Evolutionary conservation across 2,797 vertebrate species (phyloP).

Genomic region (Pseudochirops cupreus): DNA sequence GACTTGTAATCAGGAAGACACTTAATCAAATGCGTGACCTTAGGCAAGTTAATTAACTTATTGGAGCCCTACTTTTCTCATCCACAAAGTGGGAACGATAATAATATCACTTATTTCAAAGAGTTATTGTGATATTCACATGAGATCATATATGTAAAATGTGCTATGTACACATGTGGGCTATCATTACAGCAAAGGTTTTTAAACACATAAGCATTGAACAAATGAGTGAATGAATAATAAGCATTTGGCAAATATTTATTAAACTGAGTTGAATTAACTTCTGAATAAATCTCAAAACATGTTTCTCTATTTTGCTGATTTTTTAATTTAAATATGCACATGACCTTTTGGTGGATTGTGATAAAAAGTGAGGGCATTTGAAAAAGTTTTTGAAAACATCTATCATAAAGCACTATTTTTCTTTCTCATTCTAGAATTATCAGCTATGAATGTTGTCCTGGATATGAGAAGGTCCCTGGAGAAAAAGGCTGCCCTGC

Average conservation of each 20-base stretch:
- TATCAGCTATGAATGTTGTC: slow-evolving; percentile 97
- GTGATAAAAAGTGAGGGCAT: accelerated
- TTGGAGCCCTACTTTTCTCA: background rate
- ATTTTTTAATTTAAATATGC: background rate
- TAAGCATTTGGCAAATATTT: background rate
- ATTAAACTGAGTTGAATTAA: background rate
- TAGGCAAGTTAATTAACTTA: background rate
- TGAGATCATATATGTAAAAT: background rate
- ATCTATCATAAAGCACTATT: slow-evolving; percentile 24
- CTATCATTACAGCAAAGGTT: background rate
- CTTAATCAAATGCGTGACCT: background rate
- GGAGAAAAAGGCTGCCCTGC: slow-evolving; percentile 98
- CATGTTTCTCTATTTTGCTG: background rate
- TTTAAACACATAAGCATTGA: background rate
- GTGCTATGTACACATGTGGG: background rate
- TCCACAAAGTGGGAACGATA: background rate
- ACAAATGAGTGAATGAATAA: background rate
- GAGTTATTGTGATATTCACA: background rate
- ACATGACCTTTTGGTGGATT: background rate
- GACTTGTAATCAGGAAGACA: background rate
- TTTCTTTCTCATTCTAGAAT: slow-evolving; percentile 87
- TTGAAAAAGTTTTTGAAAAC: background rate
- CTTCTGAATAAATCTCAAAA: background rate
- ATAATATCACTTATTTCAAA: background rate
- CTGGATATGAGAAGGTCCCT: slow-evolving; percentile 95